Conservation (phyloP, 2,113 vertebrate genomes). For the Brienomyrus longianalis region DNA sequence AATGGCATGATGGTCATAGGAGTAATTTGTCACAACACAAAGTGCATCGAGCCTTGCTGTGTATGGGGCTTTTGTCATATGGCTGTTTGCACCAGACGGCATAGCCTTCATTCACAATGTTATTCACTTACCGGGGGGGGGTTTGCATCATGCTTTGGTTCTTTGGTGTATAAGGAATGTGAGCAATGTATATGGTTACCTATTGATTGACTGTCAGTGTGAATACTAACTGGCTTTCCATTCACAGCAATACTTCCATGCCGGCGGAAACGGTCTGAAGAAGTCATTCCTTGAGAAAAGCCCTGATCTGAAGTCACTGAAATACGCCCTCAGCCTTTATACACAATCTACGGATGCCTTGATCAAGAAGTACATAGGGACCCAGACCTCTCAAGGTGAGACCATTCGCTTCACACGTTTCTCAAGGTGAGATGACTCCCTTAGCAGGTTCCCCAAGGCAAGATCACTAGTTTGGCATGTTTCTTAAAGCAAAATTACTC, state of each 20-base stretch:
- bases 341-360: conserved; percentile 92
- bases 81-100: neutral
- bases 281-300: conserved; percentile 97
- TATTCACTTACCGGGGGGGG: neutral
- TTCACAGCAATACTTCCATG: conserved; percentile 95
- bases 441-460: neutral
- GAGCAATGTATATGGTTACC: neutral
- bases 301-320: conserved; percentile 85
- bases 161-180: neutral
- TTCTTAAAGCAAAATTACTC: neutral
- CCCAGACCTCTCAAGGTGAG: conserved; percentile 90
- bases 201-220: neutral
- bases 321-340: conserved; percentile 93
- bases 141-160: neutral
- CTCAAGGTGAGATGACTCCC: neutral
- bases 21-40: too few species aligned
- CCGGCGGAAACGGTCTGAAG: conserved; percentile 93
- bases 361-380: conserved; percentile 97
- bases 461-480: neutral
- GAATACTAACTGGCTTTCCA: conserved; percentile 17
- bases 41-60: too few species aligned
- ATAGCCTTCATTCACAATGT: neutral
- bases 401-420: neutral
- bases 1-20: too few species aligned
- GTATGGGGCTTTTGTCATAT: too few species aligned